Conservation (phyloP, 2,113 vertebrate species). For the Todiramphus chloris region DNA sequence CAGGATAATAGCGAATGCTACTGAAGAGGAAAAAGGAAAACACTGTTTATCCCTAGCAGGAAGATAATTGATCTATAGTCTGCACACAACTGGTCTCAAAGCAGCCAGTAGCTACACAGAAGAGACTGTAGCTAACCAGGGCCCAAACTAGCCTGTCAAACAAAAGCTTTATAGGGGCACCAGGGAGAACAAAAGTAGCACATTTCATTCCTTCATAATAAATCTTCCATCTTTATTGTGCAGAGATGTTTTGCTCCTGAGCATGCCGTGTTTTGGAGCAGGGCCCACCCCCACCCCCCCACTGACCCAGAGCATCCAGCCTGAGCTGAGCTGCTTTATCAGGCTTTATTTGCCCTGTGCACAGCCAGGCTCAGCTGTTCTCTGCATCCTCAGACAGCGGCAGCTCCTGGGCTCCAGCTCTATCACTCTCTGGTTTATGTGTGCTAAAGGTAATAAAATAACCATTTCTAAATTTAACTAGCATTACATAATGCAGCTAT, state of each 20-base stretch:
- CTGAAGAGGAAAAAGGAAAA: constrained; percentile 49
- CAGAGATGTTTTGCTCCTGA: constrained; percentile 33
- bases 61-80: constrained; percentile 69
- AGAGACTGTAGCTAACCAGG: constrained; percentile 1
- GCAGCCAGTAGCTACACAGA: constrained; percentile 31
- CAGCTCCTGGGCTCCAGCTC: constrained; percentile 36
- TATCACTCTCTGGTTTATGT: constrained; percentile 54
- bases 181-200: constrained; percentile 62
- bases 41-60: constrained; percentile 44
- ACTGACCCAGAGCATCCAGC: not conserved
- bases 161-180: constrained; percentile 61
- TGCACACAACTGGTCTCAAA: constrained; percentile 55
- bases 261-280: not conserved
- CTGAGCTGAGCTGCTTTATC: not conserved
- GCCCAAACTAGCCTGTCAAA: constrained; percentile 40
- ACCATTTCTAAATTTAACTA: constrained; percentile 76
- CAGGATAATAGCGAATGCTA: not conserved
- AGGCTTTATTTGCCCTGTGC: not conserved
- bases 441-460: constrained; percentile 70
- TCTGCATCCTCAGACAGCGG: constrained; percentile 13
- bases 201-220: constrained; percentile 63
- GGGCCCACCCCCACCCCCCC: not conserved
- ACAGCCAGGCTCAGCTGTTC: constrained; percentile 32
- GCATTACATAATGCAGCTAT: constrained; percentile 72
- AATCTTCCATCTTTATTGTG: constrained; percentile 65